These are phyloP conservation scores for Neomorphus geoffroyi DNA, from an alignment of 2,797 vertebrate species.

Conservation along the genomic window DNA sequence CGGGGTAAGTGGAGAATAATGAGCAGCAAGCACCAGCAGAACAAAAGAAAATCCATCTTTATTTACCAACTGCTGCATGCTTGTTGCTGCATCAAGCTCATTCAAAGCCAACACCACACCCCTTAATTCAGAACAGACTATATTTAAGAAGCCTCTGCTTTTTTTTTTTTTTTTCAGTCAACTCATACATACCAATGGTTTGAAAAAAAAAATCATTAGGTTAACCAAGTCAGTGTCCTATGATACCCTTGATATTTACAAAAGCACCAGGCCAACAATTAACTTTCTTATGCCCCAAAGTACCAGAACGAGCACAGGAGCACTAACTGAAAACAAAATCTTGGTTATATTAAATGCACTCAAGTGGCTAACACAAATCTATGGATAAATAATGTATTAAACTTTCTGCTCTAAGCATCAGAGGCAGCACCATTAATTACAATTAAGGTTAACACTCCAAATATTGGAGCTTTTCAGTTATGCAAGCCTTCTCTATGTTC, in stretches of 20 bases:
- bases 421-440: not conserved
- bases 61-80: conserved; percentile 89
- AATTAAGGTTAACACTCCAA: not conserved
- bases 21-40: conserved; percentile 83
- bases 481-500: not conserved
- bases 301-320: not conserved
- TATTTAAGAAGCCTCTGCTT: conserved; percentile 51
- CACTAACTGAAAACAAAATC: not conserved
- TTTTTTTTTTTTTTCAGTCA: conserved; percentile 44
- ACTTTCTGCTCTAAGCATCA: not conserved
- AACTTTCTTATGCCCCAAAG: conserved; percentile 5
- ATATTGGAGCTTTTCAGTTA: not conserved
- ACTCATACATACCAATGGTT: conserved; percentile 29
- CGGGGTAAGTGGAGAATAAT: conserved; percentile 91
- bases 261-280: not conserved
- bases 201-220: not conserved
- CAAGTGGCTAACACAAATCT: not conserved
- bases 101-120: conserved; percentile 74
- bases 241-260: not conserved
- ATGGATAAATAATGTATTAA: not conserved
- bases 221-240: conserved; percentile 30
- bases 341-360: not conserved
- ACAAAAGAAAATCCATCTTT: conserved; percentile 94
- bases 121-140: conserved; percentile 63
- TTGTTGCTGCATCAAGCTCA: conserved; percentile 75